Evolutionary conservation across 2,888 invertebrate species (phyloP).

Genomic region (Cyrtodaria siliqua): DNA sequence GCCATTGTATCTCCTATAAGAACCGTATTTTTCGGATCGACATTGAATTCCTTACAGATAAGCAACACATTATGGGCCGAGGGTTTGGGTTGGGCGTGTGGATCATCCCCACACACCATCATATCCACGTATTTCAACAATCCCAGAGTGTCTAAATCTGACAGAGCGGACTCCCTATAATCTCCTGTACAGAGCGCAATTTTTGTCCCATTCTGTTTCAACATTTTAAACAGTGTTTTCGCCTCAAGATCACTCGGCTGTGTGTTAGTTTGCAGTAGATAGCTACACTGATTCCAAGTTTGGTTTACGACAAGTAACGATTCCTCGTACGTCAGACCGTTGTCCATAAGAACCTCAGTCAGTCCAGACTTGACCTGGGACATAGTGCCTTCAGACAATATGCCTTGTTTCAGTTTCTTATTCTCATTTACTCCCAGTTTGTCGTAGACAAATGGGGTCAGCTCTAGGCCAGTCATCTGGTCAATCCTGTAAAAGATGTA

Average conservation of each 20-base stretch:
- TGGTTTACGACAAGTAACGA: constrained; percentile 76
- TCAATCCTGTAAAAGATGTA: constrained; percentile 81
- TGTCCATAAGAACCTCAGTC: constrained; percentile 80
- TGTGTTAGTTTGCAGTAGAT: constrained; percentile 53
- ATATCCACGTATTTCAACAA: constrained; percentile 84
- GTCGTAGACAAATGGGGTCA: constrained; percentile 82
- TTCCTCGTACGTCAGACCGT: constrained; percentile 80
- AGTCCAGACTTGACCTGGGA: constrained; percentile 82
- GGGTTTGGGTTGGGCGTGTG: constrained; percentile 84
- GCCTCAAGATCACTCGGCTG: constrained; percentile 68
- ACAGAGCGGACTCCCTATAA: constrained; percentile 73
- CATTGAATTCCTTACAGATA: constrained; percentile 81
- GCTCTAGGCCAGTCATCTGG: constrained; percentile 81
- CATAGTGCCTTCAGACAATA: constrained; percentile 85
- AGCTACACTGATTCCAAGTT: constrained; percentile 68
- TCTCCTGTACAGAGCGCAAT: constrained; percentile 87
- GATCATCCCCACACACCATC: constrained; percentile 87
- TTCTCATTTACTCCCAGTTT: constrained; percentile 84
- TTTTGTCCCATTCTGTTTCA: constrained; percentile 85
- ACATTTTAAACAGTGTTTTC: constrained; percentile 77
- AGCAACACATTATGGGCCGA: constrained; percentile 83
- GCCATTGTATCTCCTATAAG: constrained; percentile 86
- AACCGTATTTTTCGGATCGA: constrained; percentile 78
- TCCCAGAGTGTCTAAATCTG: constrained; percentile 73
- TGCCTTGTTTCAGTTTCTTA: constrained; percentile 73